phyloP scores from a whole-genome alignment of 2,113 vertebrate genomes.

The Etia nguti region DNA sequence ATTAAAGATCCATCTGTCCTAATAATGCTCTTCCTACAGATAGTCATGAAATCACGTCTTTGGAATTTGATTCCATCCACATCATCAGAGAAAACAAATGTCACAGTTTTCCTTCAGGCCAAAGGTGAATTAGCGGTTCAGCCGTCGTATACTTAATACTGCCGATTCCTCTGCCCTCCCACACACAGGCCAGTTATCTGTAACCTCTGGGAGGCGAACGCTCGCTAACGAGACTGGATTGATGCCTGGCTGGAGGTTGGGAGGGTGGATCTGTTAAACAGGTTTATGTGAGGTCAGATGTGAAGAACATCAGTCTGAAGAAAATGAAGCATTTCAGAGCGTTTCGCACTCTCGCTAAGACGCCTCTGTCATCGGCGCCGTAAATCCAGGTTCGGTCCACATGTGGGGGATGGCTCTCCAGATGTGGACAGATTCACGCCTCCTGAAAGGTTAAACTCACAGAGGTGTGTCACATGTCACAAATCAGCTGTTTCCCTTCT shows the following conservation, averaged over 20 bases:
- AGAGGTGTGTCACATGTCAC: neutral
- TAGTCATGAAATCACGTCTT: neutral
- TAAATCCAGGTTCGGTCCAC: neutral
- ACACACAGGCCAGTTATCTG: neutral
- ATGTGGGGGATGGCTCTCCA: neutral
- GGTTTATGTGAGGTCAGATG: neutral
- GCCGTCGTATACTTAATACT: neutral
- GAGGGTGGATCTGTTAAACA: too few relatives aligned
- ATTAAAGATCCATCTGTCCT: too few relatives aligned
- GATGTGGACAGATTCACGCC: neutral
- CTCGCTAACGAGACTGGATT: neutral
- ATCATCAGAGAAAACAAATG: neutral
- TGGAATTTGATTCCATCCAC: neutral
- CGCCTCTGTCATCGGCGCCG: too few relatives aligned
- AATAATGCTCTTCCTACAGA: neutral
- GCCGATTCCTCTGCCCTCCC: too few relatives aligned
- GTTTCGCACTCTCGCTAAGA: neutral
- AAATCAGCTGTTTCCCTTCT: neutral
- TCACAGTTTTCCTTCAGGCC: neutral
- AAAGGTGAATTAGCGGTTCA: too few relatives aligned
- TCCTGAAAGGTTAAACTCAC: conserved; percentile 13
- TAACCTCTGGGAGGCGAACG: too few relatives aligned
- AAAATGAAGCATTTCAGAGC: too few relatives aligned
- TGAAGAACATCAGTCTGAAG: too few relatives aligned
- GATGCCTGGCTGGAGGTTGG: too few relatives aligned